Conservation (phyloP, 1,140 invertebrate species). For the Macrotrachela quadricornifera region DNA sequence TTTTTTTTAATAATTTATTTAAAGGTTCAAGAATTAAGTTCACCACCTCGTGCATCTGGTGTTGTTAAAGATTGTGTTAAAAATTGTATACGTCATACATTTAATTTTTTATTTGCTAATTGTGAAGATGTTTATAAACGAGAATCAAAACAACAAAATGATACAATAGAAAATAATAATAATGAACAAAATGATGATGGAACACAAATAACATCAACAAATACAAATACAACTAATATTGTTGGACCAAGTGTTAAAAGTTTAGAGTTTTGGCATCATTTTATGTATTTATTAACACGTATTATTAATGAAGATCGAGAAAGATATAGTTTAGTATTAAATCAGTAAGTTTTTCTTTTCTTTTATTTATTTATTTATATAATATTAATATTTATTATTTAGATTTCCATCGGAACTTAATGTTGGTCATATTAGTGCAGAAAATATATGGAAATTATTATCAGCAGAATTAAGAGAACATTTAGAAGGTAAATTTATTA, state of each 20-base stretch:
- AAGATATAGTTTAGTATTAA: constrained; percentile 6
- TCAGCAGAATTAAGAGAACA: constrained; percentile 94
- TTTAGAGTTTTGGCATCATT: constrained; percentile 9
- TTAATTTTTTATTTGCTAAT: constrained; percentile 92
- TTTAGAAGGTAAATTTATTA: constrained; percentile 41
- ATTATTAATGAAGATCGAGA: constrained; percentile 11
- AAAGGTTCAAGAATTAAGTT: constrained; percentile 84
- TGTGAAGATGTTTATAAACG: constrained; percentile 80
- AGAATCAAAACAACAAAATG: constrained; percentile 36
- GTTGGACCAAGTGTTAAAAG: constrained; percentile 27
- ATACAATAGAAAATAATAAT: not conserved
- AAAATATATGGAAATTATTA: constrained; percentile 88
- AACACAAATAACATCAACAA: constrained; percentile 17
- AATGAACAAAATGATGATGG: constrained; percentile 6
- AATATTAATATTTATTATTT: constrained; percentile 9
- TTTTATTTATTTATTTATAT: not conserved
- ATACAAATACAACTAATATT: constrained; percentile 93
- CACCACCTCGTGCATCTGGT: constrained; percentile 81
- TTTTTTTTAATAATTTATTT: too few species aligned
- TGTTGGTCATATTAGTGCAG: constrained; percentile 63
- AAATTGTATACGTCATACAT: constrained; percentile 85
- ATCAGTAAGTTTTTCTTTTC: constrained; percentile 5
- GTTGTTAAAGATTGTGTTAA: constrained; percentile 98
- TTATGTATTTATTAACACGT: constrained; percentile 8
- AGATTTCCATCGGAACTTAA: constrained; percentile 41